These are phyloP conservation scores for Smittia sp. DNA, from an alignment of 2,888 invertebrate species.

Conservation along the genomic window DNA sequence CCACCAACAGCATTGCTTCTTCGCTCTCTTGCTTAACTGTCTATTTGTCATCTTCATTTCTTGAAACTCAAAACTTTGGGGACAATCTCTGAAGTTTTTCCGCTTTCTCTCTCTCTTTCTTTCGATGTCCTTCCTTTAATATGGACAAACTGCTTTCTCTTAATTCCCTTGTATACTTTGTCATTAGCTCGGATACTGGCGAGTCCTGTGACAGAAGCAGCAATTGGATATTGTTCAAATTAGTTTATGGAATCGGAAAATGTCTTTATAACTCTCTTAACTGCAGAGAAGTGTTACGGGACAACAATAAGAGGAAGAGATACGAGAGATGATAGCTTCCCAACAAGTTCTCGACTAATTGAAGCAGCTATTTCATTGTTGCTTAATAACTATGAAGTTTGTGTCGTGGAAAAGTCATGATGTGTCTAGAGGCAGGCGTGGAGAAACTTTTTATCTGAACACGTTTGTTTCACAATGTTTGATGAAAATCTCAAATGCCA, in stretches of 20 bases:
- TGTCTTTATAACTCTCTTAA: not conserved
- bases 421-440: too few species aligned
- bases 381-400: too few species aligned
- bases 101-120: not conserved
- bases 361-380: too few species aligned
- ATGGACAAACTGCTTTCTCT: not conserved
- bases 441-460: too few species aligned
- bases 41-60: conserved; percentile 11
- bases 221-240: not conserved
- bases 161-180: not conserved
- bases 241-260: conserved; percentile 1
- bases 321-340: too few species aligned
- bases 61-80: conserved; percentile 1
- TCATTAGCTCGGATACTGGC: not conserved
- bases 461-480: too few species aligned
- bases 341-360: too few species aligned
- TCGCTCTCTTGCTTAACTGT: not conserved
- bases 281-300: too few species aligned
- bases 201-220: not conserved
- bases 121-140: not conserved
- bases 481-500: too few species aligned
- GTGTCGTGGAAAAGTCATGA: too few species aligned
- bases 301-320: too few species aligned
- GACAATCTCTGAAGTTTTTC: not conserved
- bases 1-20: not conserved